Evolutionary conservation across 2,113 vertebrate genomes (phyloP).

Genomic region (Uropsilus gracilis): DNA sequence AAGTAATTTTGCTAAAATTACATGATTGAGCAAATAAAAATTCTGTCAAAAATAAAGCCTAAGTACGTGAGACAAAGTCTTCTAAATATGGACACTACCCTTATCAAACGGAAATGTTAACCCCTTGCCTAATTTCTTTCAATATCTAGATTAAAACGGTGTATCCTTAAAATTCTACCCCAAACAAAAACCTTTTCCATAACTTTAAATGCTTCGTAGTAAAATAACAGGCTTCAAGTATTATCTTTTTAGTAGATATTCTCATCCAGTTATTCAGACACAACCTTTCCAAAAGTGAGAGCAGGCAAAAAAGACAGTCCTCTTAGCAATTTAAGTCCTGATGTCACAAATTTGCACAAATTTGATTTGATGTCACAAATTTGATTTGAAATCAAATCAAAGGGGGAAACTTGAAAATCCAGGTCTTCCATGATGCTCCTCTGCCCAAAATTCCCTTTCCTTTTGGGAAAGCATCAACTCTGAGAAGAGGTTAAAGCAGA

Average conservation of each 20-base stretch:
- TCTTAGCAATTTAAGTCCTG: not conserved
- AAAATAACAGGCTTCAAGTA: too few relatives aligned
- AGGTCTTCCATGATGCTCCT: not conserved
- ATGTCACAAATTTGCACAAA: not conserved
- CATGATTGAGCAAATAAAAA: not conserved
- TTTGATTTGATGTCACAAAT: not conserved
- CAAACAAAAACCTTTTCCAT: constrained; percentile 33
- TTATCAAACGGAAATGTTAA: not conserved
- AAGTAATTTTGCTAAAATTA: constrained; percentile 20
- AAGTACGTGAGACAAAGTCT: not conserved
- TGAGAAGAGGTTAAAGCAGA: not conserved
- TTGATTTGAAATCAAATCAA: not conserved
- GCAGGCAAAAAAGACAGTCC: not conserved
- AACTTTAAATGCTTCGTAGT: too few relatives aligned
- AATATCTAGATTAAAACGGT: constrained; percentile 28
- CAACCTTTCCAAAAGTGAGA: not conserved
- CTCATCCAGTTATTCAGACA: too few relatives aligned
- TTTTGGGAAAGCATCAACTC: not conserved
- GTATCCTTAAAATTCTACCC: not conserved
- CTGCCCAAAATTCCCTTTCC: not conserved
- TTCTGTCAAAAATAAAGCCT: not conserved
- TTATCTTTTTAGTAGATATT: too few relatives aligned
- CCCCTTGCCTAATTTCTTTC: not conserved
- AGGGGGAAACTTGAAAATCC: not conserved
- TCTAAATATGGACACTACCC: not conserved